A percentile compares a stretch with the other conserved stretches of the same genome.
Evolutionary conservation across 2,888 invertebrate species (phyloP).

Genomic region (Stegophylla sp.): DNA sequence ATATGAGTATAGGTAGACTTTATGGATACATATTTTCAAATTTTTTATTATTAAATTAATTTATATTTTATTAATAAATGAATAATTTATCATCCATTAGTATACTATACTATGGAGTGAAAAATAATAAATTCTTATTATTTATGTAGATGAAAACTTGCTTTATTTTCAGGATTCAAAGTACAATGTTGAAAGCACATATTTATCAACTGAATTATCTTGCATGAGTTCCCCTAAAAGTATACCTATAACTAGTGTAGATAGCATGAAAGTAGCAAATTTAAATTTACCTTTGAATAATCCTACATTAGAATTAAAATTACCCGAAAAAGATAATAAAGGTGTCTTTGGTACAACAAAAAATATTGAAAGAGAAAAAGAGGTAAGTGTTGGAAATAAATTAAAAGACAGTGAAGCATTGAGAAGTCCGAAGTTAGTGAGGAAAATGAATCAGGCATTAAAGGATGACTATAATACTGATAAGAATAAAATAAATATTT

Average conservation of each 20-base stretch:
- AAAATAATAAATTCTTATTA: conserved; percentile 8
- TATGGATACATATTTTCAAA: no score
- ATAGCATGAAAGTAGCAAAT: conserved; percentile 33
- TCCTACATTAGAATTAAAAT: conserved; percentile 3
- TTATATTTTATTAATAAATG: no score
- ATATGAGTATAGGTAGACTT: no score
- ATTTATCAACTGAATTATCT: conserved; percentile 30
- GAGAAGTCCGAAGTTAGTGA: conserved; percentile 51
- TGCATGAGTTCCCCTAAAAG: conserved; percentile 42
- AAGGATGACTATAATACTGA: background rate
- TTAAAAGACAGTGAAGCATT: conserved; percentile 23
- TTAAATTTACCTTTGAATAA: conserved; percentile 6
- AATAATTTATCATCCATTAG: no score
- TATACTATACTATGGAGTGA: background rate
- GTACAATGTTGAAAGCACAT: conserved; percentile 40
- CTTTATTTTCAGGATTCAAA: conserved; percentile 56
- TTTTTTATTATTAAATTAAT: no score
- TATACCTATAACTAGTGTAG: conserved; percentile 30
- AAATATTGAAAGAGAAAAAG: conserved; percentile 13
- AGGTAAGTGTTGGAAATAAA: background rate
- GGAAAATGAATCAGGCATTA: conserved; percentile 21
- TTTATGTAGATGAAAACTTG: conserved; percentile 38
- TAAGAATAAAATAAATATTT: background rate
- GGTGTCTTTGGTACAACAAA: background rate
- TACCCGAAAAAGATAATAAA: background rate